Percentiles rank a stretch among this genome's conserved stretches.
Evolutionary conservation across 2,888 invertebrate genomes (phyloP).

Genomic region (Tryphoninae sp.): DNA sequence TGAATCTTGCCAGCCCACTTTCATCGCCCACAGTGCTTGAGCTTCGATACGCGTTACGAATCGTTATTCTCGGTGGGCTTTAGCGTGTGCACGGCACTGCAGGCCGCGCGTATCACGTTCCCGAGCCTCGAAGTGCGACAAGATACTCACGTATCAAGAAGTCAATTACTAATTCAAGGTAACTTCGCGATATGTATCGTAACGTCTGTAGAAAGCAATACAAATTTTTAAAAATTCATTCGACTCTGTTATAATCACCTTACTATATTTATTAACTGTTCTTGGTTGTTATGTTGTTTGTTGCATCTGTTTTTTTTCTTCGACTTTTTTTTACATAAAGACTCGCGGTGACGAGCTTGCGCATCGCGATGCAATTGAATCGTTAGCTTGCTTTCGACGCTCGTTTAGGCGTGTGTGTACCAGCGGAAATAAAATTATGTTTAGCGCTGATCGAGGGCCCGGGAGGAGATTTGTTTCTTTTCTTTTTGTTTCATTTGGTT

Average conservation of each 20-base stretch:
- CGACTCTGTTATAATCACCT: conserved; percentile 69
- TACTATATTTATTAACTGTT: conserved; percentile 70
- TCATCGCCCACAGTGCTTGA: conserved; percentile 36
- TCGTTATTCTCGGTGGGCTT: conserved; percentile 21
- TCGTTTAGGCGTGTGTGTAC: conserved; percentile 66
- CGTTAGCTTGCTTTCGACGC: conserved; percentile 52
- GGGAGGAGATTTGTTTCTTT: conserved; percentile 48
- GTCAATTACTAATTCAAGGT: conserved; percentile 50
- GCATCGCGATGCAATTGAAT: conserved; percentile 48
- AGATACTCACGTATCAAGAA: conserved; percentile 39
- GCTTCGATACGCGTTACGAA: conserved; percentile 20
- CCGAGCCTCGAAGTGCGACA: conserved; percentile 25
- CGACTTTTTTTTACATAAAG: conserved; percentile 68
- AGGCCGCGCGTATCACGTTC: neutral
- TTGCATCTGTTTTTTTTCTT: conserved; percentile 36
- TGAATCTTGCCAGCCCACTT: conserved; percentile 44
- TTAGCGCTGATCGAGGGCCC: conserved; percentile 59
- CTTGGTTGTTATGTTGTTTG: conserved; percentile 34
- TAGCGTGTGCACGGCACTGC: neutral
- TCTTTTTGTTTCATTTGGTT: conserved; percentile 60
- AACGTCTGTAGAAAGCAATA: conserved; percentile 63
- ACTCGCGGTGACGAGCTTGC: conserved; percentile 60
- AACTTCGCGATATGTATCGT: conserved; percentile 65
- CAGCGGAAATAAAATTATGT: conserved; percentile 74
- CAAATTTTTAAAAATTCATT: conserved; percentile 68